These are phyloP conservation scores for Aythya baeri DNA, from an alignment of 2,113 vertebrate genomes.

Conservation along the genomic window DNA sequence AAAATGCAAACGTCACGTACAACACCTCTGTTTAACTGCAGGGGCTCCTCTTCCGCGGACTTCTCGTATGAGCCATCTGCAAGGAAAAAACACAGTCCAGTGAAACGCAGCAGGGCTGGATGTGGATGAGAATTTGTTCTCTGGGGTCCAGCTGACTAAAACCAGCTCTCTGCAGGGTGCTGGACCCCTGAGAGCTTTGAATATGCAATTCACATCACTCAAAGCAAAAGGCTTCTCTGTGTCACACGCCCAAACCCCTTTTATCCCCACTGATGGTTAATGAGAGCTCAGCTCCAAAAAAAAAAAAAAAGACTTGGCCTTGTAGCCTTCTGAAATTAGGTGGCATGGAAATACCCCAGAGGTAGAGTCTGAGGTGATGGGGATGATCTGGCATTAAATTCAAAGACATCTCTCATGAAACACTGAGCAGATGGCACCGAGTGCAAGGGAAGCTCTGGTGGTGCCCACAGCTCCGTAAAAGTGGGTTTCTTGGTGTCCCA, in stretches of 20 bases:
- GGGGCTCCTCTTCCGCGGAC: slow-evolving; percentile 78
- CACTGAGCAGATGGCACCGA: neutral
- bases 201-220: neutral
- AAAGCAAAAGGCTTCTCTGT: neutral
- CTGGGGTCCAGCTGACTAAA: neutral
- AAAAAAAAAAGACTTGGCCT: neutral
- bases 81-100: slow-evolving; percentile 22
- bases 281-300: neutral
- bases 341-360: neutral
- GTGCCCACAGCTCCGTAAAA: neutral
- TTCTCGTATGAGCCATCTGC: slow-evolving; percentile 75
- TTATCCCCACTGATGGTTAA: neutral
- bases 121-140: neutral
- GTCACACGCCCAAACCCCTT: neutral
- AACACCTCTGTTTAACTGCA: slow-evolving; percentile 84
- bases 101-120: neutral
- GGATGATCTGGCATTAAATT: neutral
- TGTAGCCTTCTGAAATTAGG: neutral
- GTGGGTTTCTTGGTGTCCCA: neutral
- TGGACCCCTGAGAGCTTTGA: neutral
- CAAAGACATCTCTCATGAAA: neutral
- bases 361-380: neutral
- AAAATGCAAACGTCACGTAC: slow-evolving; percentile 79
- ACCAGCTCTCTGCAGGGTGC: neutral
- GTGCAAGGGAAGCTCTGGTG: neutral